Base-by-base conservation (phyloP, 2,113 vertebrate species). In the Jacana jacana region DNA sequence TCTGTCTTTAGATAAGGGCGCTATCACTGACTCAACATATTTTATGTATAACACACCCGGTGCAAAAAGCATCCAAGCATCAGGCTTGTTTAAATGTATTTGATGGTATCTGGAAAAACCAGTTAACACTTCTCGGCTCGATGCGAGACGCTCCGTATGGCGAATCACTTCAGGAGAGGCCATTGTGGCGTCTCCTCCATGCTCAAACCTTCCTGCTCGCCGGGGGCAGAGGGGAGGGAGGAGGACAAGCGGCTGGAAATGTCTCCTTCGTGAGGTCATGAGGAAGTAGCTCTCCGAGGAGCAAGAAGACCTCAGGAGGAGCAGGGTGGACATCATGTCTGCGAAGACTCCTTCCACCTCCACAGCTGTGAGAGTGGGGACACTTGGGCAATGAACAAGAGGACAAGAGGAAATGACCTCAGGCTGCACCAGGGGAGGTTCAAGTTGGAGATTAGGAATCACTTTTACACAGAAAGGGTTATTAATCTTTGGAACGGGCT, bases 11-110 rank as follows among this genome's bases (percentile, higher is more conserved):
- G 99, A 99, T 99, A 99, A 99, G 99, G 96, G 95, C 30, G 44
- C 99, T 99, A 99, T 99, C 99, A 98, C 98, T 99, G 98, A 98
- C 98, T 98, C 98, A 98, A 99, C 99, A 99, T 99, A 99, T 99
- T 99, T 99, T 99, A 99, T 99, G 98, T 99, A 99, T 99, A 99
- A 99, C 99, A 98, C 98, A 98, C 97, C 98, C 97, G 98, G 98
- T 98, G 97, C 98, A 98, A 99, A 99, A 99, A 98, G 99, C 98
- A 99, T 98, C 99, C 98, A 99, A 99, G 99, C 99, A 99, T 99
- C 98, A 98, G 98, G 98, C 98, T 99, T 99, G 99, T 99, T 99
- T 99, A 99, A 99, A 99, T 99, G 98, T 99, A 98, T 96, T 98
- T 98, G 99, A 99, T 99, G 97, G 93, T 98, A 99, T 99, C 99